Conservation (phyloP, 2,888 invertebrate species). For the Caenorhabditis virilis region DNA sequence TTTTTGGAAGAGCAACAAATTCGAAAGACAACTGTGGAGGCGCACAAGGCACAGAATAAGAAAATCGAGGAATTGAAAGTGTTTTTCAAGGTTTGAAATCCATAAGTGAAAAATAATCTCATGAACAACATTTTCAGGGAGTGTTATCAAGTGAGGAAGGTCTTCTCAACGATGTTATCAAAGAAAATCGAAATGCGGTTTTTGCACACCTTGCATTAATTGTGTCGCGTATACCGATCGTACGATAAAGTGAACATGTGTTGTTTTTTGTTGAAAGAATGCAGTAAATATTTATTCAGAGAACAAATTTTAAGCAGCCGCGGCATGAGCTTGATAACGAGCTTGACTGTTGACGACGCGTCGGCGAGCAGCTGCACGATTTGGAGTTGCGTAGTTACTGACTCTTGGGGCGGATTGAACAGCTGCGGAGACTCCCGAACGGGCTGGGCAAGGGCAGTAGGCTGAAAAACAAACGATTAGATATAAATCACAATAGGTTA, state of each 20-base stretch:
- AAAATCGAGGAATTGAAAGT: constrained; percentile 30
- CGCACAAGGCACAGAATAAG: constrained; percentile 30
- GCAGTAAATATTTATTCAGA: too few species aligned
- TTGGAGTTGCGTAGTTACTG: too few species aligned
- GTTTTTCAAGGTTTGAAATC: constrained; percentile 21
- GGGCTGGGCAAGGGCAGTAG: too few species aligned
- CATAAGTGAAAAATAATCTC: not conserved
- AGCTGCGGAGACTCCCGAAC: too few species aligned
- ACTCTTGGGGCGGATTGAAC: too few species aligned
- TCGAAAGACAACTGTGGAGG: constrained; percentile 20
- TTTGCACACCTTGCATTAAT: constrained; percentile 41
- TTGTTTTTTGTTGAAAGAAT: too few species aligned
- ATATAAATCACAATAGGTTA: too few species aligned
- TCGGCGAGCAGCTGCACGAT: too few species aligned
- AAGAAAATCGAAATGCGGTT: constrained; percentile 35
- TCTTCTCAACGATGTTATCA: constrained; percentile 27
- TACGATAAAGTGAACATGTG: constrained; percentile 32
- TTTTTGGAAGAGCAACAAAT: constrained; percentile 29
- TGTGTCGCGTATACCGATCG: constrained; percentile 44
- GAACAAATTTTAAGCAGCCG: too few species aligned
- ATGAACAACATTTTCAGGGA: constrained; percentile 9
- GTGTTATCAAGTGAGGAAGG: constrained; percentile 29
- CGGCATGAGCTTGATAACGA: too few species aligned
- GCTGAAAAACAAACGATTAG: too few species aligned
- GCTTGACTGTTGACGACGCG: too few species aligned